These are phyloP conservation scores for Hypanus sabinus DNA, from an alignment of 2,113 vertebrate species.

Conservation along the genomic window DNA sequence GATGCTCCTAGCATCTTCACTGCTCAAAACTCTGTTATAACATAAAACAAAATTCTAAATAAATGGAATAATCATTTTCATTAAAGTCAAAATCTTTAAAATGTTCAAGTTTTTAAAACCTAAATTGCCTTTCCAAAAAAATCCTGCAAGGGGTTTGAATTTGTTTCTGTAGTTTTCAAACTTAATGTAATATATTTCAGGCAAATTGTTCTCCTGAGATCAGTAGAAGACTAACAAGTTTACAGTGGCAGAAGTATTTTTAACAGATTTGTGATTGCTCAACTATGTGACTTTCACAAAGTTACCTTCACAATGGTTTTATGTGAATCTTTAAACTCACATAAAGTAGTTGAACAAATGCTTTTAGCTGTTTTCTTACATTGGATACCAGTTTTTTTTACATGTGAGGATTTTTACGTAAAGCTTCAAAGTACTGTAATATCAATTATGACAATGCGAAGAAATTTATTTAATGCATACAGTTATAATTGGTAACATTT, in stretches of 20 bases:
- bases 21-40: background rate
- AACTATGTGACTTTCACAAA: background rate
- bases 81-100: background rate
- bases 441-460: no score
- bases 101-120: background rate
- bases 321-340: background rate
- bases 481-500: background rate
- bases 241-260: background rate
- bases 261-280: background rate
- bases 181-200: background rate
- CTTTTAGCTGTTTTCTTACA: background rate
- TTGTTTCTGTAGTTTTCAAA: background rate
- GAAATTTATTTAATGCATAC: no score
- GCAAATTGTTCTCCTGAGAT: background rate
- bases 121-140: background rate
- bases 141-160: background rate
- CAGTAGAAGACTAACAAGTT: background rate
- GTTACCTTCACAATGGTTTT: background rate
- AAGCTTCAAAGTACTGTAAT: background rate
- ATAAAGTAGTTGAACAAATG: background rate
- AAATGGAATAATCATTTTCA: background rate
- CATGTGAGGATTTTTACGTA: background rate
- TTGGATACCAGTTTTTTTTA: background rate
- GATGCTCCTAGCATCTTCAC: background rate
- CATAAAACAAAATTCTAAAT: background rate